Conservation (phyloP, 2,797 vertebrate species). For the Pipistrellus nathusii region DNA sequence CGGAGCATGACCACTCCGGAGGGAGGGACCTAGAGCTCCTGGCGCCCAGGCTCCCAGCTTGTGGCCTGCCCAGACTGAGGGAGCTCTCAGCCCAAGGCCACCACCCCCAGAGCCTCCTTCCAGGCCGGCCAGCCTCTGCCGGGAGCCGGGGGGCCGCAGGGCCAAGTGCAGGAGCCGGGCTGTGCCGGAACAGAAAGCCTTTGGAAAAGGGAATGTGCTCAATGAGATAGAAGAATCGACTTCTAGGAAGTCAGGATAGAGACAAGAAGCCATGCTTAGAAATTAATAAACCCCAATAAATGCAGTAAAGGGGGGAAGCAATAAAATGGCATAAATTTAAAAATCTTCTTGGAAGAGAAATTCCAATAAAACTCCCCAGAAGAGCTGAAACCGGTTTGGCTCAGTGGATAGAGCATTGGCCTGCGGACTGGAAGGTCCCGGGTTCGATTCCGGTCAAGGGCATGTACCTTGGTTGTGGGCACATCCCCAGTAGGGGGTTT, state of each 20-base stretch:
- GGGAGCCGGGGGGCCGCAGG: background rate
- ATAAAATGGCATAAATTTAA: background rate
- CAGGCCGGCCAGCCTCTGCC: background rate
- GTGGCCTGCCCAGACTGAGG: background rate
- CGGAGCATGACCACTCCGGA: background rate
- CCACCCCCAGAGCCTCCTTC: background rate
- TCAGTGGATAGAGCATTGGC: too few relatives aligned
- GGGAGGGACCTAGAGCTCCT: background rate
- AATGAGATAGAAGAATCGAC: background rate
- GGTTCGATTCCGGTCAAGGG: too few relatives aligned
- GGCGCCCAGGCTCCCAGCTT: background rate
- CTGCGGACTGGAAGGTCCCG: too few relatives aligned
- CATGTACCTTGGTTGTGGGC: too few relatives aligned
- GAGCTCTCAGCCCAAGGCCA: background rate
- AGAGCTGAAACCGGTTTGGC: too few relatives aligned
- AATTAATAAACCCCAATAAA: background rate
- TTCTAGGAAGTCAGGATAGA: slow-evolving; percentile 12
- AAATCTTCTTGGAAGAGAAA: slow-evolving; percentile 4
- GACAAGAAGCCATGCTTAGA: background rate
- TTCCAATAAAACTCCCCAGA: background rate
- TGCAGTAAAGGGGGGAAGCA: background rate
- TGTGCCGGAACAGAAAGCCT: background rate
- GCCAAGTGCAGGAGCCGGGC: background rate
- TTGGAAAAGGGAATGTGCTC: background rate
- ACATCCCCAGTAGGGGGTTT: too few relatives aligned